Evolutionary conservation across 2,888 invertebrate genomes (phyloP).

Genomic region (Baccha elongata): DNA sequence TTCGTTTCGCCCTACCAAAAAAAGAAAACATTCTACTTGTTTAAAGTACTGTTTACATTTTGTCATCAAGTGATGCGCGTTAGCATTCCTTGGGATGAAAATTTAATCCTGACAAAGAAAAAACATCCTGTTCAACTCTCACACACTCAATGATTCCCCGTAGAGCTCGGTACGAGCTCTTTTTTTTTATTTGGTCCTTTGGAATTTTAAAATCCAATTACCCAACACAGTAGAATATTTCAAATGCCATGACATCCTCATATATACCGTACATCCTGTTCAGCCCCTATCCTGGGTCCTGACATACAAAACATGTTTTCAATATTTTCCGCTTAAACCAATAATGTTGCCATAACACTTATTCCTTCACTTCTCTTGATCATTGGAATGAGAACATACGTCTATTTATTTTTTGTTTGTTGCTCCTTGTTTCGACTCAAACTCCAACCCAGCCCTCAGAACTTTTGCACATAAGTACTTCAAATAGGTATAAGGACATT

Average conservation of each 20-base stretch:
- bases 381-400: constrained; percentile 39
- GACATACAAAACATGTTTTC: constrained; percentile 58
- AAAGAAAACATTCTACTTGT: neutral
- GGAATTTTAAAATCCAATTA: constrained; percentile 72
- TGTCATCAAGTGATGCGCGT: constrained; percentile 55
- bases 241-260: constrained; percentile 35
- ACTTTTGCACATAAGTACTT: constrained; percentile 29
- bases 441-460: constrained; percentile 16
- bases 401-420: constrained; percentile 17
- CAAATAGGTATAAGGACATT: constrained; percentile 19
- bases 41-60: constrained; percentile 53
- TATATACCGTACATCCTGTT: neutral
- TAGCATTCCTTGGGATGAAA: constrained; percentile 59
- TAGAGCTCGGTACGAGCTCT: constrained; percentile 48
- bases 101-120: constrained; percentile 59
- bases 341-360: constrained; percentile 71
- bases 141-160: constrained; percentile 14
- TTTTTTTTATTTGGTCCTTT: constrained; percentile 9
- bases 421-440: constrained; percentile 2
- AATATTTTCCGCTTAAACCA: constrained; percentile 71
- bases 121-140: constrained; percentile 52
- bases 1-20: neutral
- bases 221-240: constrained; percentile 55
- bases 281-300: neutral
- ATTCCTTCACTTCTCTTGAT: constrained; percentile 48